Percentiles rank a stretch among this genome's conserved stretches.
These are phyloP conservation scores for Aegithalos caudatus DNA, from an alignment of 2,113 vertebrate species.

Conservation along the genomic window DNA sequence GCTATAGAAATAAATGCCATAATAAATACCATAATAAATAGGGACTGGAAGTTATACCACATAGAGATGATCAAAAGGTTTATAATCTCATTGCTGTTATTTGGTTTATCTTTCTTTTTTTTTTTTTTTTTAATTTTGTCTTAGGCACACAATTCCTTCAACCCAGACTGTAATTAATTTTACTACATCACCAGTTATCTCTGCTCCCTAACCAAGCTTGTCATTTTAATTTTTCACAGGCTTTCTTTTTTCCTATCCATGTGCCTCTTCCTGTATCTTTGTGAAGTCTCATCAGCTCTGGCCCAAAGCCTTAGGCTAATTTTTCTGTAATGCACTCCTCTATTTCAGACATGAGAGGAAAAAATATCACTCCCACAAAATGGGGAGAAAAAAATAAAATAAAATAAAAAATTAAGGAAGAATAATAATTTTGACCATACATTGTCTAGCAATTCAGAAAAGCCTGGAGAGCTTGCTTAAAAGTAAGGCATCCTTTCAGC, in stretches of 20 bases:
- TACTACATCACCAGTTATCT: constrained; percentile 65
- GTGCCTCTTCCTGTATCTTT: constrained; percentile 50
- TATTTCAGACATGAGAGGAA: constrained; percentile 20
- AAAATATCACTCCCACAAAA: background rate
- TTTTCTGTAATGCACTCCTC: constrained; percentile 32
- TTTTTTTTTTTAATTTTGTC: constrained; percentile 47
- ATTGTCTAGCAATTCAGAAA: background rate
- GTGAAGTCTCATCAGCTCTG: constrained; percentile 59
- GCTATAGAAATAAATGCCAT: constrained; percentile 12
- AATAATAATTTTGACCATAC: background rate
- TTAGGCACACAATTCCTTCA: constrained; percentile 45
- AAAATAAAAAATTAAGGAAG: background rate
- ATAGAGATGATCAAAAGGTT: constrained; percentile 42
- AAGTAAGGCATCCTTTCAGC: background rate
- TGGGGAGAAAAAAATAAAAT: background rate
- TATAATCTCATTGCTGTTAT: constrained; percentile 54
- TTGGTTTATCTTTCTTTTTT: background rate
- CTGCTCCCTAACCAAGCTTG: constrained; percentile 61
- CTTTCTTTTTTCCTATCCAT: constrained; percentile 47
- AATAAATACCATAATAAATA: constrained; percentile 23
- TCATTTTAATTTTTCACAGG: constrained; percentile 71
- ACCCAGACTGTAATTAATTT: constrained; percentile 63
- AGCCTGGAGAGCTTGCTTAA: background rate
- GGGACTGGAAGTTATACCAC: background rate
- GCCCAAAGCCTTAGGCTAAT: constrained; percentile 58